These are phyloP conservation scores for Parnassius orleans DNA, from an alignment of 2,888 invertebrate genomes.

Conservation along the genomic window DNA sequence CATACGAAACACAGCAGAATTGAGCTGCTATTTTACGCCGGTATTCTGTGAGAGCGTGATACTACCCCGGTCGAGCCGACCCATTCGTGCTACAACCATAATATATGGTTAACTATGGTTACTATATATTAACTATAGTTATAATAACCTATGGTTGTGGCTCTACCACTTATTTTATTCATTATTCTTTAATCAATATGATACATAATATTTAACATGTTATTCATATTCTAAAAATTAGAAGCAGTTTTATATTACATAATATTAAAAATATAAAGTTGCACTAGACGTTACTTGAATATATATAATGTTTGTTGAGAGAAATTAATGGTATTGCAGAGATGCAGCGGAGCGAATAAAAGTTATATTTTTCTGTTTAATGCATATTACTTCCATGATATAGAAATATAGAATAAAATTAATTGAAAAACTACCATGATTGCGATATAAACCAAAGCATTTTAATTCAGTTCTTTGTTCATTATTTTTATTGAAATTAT, in stretches of 20 bases:
- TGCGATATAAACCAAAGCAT: slow-evolving; percentile 16
- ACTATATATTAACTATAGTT: too few relatives aligned
- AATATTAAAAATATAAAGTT: not conserved
- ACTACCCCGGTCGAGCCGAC: too few relatives aligned
- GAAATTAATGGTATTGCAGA: not conserved
- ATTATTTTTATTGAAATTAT: slow-evolving; percentile 15
- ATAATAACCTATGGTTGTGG: too few relatives aligned
- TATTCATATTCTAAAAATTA: too few relatives aligned
- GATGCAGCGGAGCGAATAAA: not conserved
- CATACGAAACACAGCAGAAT: too few relatives aligned
- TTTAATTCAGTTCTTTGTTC: slow-evolving; percentile 10
- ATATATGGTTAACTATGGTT: too few relatives aligned
- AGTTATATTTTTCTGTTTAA: not conserved
- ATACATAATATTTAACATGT: too few relatives aligned
- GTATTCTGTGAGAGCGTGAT: too few relatives aligned
- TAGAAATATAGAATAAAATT: slow-evolving; percentile 9
- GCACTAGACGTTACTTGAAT: slow-evolving; percentile 1
- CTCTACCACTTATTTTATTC: too few relatives aligned
- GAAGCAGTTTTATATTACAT: not conserved
- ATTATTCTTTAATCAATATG: too few relatives aligned
- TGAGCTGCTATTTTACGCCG: too few relatives aligned
- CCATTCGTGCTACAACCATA: too few relatives aligned
- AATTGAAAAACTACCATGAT: slow-evolving; percentile 20
- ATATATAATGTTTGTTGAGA: slow-evolving; percentile 4
- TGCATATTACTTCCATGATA: not conserved